A percentile compares a stretch with the other conserved stretches of the same genome.
Evolutionary conservation across 1,140 invertebrate genomes (phyloP).

Genomic region (Zaprionus nigranus): DNA sequence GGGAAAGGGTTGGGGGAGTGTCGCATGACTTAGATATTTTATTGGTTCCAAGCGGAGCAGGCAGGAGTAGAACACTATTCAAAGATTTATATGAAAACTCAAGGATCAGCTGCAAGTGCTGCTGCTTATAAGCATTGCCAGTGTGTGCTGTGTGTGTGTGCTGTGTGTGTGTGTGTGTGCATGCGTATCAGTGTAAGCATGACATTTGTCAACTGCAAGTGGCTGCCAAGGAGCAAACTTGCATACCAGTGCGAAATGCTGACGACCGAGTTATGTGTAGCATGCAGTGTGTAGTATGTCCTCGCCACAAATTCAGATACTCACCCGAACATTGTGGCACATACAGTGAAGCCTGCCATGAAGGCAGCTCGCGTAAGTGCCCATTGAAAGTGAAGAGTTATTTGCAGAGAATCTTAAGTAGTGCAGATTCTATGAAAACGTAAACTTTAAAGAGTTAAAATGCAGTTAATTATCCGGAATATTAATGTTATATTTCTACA

Average conservation of each 20-base stretch:
- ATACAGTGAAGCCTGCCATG: constrained; percentile 21
- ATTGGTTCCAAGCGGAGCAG: constrained; percentile 37
- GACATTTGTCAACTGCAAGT: constrained; percentile 75
- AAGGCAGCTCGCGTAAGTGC: not conserved
- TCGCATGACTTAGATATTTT: constrained; percentile 41
- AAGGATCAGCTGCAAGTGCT: constrained; percentile 62
- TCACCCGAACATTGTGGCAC: constrained; percentile 11
- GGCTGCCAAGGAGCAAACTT: constrained; percentile 57
- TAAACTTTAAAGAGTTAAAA: too few species aligned
- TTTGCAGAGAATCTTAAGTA: too few species aligned
- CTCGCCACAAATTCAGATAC: constrained; percentile 55
- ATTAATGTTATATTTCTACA: too few species aligned
- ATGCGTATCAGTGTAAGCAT: constrained; percentile 60
- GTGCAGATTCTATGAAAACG: too few species aligned
- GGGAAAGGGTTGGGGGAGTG: constrained; percentile 1
- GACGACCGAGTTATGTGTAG: constrained; percentile 62
- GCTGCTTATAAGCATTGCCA: constrained; percentile 32
- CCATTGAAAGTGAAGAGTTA: not conserved
- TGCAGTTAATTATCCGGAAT: too few species aligned
- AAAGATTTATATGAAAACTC: constrained; percentile 74
- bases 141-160: constrained; percentile 31
- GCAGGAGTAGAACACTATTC: constrained; percentile 40
- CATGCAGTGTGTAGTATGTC: constrained; percentile 26
- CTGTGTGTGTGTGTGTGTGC: constrained; percentile 20
- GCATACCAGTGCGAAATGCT: constrained; percentile 54